Conservation (phyloP, 2,797 vertebrate genomes). For the Lutjanus campechanus region DNA sequence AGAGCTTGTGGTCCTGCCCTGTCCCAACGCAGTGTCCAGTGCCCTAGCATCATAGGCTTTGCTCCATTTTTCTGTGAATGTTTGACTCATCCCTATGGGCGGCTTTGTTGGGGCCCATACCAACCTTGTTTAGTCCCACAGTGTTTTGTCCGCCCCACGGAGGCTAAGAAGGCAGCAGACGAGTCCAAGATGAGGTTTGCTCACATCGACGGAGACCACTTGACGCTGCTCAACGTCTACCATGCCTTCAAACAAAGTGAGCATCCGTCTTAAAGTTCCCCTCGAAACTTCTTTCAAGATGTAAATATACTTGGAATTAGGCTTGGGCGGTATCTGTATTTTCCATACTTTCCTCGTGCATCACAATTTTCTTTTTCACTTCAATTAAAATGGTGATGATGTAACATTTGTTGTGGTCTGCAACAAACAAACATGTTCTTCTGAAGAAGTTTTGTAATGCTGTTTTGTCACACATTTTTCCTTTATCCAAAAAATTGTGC, state of each 20-base stretch:
- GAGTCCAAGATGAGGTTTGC: slow-evolving; percentile 99
- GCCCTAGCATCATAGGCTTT: slow-evolving; percentile 97
- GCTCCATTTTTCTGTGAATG: slow-evolving; percentile 94
- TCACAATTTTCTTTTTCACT: no score
- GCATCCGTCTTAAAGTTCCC: slow-evolving; percentile 70
- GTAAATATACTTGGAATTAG: no score
- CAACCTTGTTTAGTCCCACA: slow-evolving; percentile 99
- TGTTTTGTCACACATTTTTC: no score
- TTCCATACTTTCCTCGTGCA: no score
- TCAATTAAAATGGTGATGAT: no score
- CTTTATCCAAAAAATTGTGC: no score
- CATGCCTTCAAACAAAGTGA: slow-evolving; percentile 99
- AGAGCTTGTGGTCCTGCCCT: slow-evolving; percentile 94
- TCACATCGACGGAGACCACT: slow-evolving; percentile 99
- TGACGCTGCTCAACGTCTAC: slow-evolving; percentile 99
- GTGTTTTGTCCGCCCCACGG: slow-evolving; percentile 99
- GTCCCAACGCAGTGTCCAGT: slow-evolving; percentile 92
- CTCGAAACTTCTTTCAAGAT: neutral
- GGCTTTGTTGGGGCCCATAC: slow-evolving; percentile 99
- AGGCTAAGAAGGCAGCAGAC: slow-evolving; percentile 99
- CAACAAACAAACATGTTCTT: no score
- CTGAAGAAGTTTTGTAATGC: no score
- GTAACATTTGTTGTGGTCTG: no score
- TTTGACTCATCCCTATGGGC: slow-evolving; percentile 99
- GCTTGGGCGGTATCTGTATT: no score